Evolutionary conservation across 2,113 vertebrate species (phyloP).

Genomic region (Puntigrus tetrazona): DNA sequence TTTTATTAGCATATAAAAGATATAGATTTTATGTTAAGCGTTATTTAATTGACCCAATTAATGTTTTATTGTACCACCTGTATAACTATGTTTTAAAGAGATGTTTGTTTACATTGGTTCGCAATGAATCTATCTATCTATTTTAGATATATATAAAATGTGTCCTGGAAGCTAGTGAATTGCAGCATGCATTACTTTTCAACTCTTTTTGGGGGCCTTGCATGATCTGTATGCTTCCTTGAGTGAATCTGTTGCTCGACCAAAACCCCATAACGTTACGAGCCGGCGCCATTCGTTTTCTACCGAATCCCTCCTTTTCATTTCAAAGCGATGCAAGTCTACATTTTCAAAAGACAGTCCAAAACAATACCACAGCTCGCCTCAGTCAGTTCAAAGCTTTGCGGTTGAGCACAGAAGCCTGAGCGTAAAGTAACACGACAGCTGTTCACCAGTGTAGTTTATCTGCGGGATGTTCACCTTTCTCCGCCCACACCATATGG

Average conservation of each 20-base stretch:
- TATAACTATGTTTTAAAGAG: too few species aligned
- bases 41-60: too few species aligned
- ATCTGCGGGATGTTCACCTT: constrained; percentile 11
- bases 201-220: not conserved
- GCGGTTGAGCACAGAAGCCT: not conserved
- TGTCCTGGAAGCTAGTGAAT: not conserved
- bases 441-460: constrained; percentile 16
- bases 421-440: not conserved
- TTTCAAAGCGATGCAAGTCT: not conserved
- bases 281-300: not conserved
- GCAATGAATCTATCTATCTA: too few species aligned
- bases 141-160: too few species aligned
- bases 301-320: not conserved
- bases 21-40: too few species aligned
- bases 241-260: not conserved
- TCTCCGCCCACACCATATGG: constrained; percentile 22
- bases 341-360: not conserved
- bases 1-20: not conserved
- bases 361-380: not conserved
- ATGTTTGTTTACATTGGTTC: too few species aligned
- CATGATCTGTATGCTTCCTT: not conserved
- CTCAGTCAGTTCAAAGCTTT: not conserved
- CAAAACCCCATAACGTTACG: not conserved
- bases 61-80: too few species aligned
- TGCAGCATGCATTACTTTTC: not conserved